Percentiles rank a stretch among this genome's conserved stretches.
phyloP scores from a whole-genome alignment of 1,140 invertebrate genomes.

The Sitobion miscanthi region DNA sequence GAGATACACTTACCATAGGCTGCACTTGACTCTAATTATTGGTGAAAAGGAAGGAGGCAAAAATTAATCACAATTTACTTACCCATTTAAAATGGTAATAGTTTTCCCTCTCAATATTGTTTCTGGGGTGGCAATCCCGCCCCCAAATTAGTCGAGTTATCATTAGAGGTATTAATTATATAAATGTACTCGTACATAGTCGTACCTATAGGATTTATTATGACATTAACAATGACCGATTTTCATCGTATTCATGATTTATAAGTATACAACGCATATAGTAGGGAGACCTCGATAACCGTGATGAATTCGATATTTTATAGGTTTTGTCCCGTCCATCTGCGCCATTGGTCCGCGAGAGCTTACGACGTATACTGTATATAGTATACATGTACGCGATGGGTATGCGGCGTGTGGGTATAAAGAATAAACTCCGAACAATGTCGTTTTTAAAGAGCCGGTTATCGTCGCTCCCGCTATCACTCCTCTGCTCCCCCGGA shows the following conservation, averaged over 20 bases:
- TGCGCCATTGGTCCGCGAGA: neutral
- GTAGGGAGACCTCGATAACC: neutral
- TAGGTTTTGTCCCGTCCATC: neutral
- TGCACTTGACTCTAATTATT: too few relatives aligned
- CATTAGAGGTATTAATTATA: too few relatives aligned
- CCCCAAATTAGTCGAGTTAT: too few relatives aligned
- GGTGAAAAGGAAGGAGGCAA: too few relatives aligned
- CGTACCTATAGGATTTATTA: neutral
- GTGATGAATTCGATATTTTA: neutral
- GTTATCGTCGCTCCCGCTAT: neutral
- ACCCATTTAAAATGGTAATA: too few relatives aligned
- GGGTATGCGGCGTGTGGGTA: neutral
- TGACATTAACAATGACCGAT: neutral
- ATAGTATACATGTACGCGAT: neutral
- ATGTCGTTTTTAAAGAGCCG: conserved; percentile 10
- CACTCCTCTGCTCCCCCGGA: too few relatives aligned
- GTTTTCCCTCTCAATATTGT: too few relatives aligned
- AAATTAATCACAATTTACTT: too few relatives aligned
- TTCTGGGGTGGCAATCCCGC: too few relatives aligned
- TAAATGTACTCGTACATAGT: too few relatives aligned
- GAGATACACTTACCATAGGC: neutral
- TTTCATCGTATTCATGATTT: neutral
- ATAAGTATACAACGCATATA: too few relatives aligned
- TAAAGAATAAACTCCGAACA: neutral
- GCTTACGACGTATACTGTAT: neutral